Base-by-base conservation (phyloP, 2,888 invertebrate genomes). In the Thumatha senex region DNA sequence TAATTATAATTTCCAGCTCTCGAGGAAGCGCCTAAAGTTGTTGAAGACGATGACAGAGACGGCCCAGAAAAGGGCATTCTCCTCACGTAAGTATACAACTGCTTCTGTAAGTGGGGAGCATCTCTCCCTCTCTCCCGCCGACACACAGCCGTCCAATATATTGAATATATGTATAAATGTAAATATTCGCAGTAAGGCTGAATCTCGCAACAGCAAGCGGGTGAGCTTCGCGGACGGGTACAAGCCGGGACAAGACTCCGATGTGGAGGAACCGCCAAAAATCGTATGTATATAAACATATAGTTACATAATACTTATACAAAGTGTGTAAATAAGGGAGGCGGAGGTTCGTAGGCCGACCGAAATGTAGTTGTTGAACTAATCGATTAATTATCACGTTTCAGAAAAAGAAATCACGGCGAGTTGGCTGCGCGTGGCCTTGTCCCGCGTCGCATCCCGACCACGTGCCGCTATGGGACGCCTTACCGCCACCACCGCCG, bases 391-490 rank as follows among this genome's bases (percentile, higher is more conserved):
- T 24, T 44, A 18, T 38, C 11, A 8, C 14, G 9, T 9, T 45
- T 0, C 60, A 84, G 84, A 76, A 69, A 54, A 77, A 74, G 69
- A 74, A 74, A 54, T 0, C 51, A 1, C 82, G 83, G 0, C 86
- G 86, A 30, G 5, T 50, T 18, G 92, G 91, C 0, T 88, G 89
- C 71, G 83, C 90, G 53, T 91, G 90, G 88, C 92, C 91, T 51
- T 89, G 90, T 46, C 84, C 89, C n/a, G 80, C 84, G 9, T 1
- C 72, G 10, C 89, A 90, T 80, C 60, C 83, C 0, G 91, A 89
- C 82, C 89, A 90, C 82, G 87, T 87, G 69, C 81, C 91, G 51
- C 86, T 88, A 72, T 92, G 91, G 90, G 92, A 91, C 77, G 88
- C 88, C 46, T 78, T 92, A 70, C 92, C 92, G 0, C 92, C 92